A percentile compares a stretch with the other conserved stretches of the same genome.
These are phyloP conservation scores for Magallana nippona DNA, from an alignment of 2,888 invertebrate genomes.

Conservation along the genomic window DNA sequence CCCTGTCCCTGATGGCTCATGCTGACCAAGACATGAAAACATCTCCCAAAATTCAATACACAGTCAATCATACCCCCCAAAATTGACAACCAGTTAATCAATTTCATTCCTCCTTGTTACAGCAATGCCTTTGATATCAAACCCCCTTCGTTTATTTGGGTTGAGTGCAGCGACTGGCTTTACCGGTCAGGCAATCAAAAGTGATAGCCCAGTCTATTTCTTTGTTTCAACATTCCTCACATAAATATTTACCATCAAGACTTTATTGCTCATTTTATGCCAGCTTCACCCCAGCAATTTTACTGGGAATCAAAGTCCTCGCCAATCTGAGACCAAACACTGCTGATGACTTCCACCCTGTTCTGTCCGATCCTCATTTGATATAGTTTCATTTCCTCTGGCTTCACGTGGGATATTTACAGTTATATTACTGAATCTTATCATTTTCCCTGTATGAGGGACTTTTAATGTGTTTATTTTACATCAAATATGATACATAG, in stretches of 20 bases:
- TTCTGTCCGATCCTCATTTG: neutral
- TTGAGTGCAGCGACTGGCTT: conserved; percentile 12
- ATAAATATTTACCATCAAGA: conserved; percentile 32
- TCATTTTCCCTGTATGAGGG: conserved; percentile 7
- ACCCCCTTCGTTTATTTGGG: neutral
- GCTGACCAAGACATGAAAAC: conserved; percentile 31
- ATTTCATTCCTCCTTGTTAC: conserved; percentile 36
- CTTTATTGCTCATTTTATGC: conserved; percentile 44
- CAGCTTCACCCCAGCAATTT: conserved; percentile 34
- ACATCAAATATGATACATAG: conserved; percentile 3
- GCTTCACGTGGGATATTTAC: conserved; percentile 5
- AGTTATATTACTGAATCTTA: conserved; percentile 11
- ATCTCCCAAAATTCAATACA: conserved; percentile 31
- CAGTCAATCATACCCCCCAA: conserved; percentile 16
- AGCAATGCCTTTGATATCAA: conserved; percentile 27
- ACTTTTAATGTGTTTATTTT: conserved; percentile 7
- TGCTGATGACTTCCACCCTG: conserved; percentile 17
- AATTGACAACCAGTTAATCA: conserved; percentile 38
- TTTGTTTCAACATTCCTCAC: conserved; percentile 24
- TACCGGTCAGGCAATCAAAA: conserved; percentile 25
- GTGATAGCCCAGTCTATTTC: conserved; percentile 1
- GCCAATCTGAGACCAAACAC: conserved; percentile 7
- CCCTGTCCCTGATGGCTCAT: neutral
- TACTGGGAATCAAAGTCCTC: conserved; percentile 38
- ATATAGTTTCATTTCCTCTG: neutral